Base-by-base conservation (phyloP, 2,113 vertebrate genomes). In the Heloderma charlesbogerti region DNA sequence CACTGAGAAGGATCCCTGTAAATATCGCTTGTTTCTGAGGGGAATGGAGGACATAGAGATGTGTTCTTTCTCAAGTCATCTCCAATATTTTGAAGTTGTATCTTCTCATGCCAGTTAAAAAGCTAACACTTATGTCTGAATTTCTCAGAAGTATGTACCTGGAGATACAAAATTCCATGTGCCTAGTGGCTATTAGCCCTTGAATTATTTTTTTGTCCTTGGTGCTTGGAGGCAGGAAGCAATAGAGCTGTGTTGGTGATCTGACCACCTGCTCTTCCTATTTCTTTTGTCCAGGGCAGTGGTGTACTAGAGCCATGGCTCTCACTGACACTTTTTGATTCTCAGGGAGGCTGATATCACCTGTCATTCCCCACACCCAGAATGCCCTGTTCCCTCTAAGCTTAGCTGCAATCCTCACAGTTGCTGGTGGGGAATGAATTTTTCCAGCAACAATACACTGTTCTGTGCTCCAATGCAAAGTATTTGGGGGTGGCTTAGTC, bases 11-110 rank as follows among this genome's bases (percentile, higher is more conserved):
- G 90, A 90, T 93, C 96, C 95, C 96, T 96, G 96, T 96, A 96
- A 97, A 97, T 97, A 96, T 95, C 96, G 20, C 96, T 97, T 97
- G 96, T 97, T 97, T 91, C 95, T 84, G 89, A 92, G 82, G 94
- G 93, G 94, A 97, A 97, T 89, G 94, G 94, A 74, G 89, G 93
- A 92, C 94, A 94, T 92, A 93, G 94, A 95, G 86, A 95, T 91
- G 93, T 92, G 91, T 92, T 95, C 92, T 95, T 88, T 89, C 91
- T 86, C 87, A 79, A 93, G 93, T 94, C 91, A 94, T 97, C 94
- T 90, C 90, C 95, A 93, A 93, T 77, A 94, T 95, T 96, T 95
- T 95, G 96, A 96, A 95, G 93, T 13, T 87, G 87, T 81, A 15
- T 94, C 95, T 95, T 91, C 96, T 95, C 90, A 82, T 93, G 95